A percentile compares a stretch with the other conserved stretches of the same genome.
Evolutionary conservation across 2,888 invertebrate species (phyloP).

Genomic region (Nomada goodeniana): DNA sequence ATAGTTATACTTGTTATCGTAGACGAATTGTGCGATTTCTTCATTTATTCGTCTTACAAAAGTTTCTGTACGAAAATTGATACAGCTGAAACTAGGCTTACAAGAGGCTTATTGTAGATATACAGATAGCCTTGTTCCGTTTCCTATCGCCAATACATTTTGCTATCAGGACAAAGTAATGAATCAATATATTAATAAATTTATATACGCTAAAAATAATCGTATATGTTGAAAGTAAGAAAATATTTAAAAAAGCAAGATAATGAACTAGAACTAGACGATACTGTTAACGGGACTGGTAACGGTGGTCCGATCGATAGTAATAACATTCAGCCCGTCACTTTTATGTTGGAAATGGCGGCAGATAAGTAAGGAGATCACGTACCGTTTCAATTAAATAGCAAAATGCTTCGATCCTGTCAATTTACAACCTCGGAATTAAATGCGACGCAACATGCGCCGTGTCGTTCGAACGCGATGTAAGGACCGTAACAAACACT

Average conservation of each 20-base stretch:
- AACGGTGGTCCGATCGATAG: not conserved
- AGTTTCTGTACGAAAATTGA: no score
- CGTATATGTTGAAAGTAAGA: no score
- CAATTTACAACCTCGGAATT: not conserved
- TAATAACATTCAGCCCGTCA: not conserved
- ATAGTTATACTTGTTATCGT: no score
- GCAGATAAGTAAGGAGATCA: not conserved
- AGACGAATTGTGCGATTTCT: no score
- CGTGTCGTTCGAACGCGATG: not conserved
- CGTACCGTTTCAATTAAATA: slow-evolving; percentile 21
- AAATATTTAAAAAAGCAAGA: not conserved
- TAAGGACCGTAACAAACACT: not conserved
- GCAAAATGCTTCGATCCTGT: not conserved
- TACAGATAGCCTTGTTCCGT: no score
- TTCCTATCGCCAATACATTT: no score
- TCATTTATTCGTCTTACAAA: no score
- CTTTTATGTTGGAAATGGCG: not conserved
- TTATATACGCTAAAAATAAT: no score
- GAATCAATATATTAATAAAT: no score
- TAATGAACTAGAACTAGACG: not conserved
- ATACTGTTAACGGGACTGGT: not conserved
- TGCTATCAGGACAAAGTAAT: no score
- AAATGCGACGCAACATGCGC: not conserved
- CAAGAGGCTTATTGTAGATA: no score
- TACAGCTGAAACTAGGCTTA: no score